These are phyloP conservation scores for Leptura quadrifasciata DNA, from an alignment of 2,888 invertebrate species.

Conservation along the genomic window DNA sequence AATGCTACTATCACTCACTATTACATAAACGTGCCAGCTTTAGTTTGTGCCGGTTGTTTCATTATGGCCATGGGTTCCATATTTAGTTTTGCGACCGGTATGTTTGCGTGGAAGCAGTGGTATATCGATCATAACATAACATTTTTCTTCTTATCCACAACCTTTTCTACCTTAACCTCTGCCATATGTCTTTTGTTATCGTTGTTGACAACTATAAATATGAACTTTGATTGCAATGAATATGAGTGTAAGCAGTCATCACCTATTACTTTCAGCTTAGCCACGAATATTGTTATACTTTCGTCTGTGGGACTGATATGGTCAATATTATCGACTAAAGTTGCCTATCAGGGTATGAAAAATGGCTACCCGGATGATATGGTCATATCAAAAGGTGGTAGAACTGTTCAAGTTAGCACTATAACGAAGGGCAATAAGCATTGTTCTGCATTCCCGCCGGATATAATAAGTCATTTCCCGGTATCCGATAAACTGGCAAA, in stretches of 20 bases:
- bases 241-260: conserved; percentile 46
- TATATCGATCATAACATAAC: conserved; percentile 81
- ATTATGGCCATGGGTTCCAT: conserved; percentile 76
- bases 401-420: conserved; percentile 76
- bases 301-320: conserved; percentile 78
- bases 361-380: conserved; percentile 78
- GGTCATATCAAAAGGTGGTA: conserved; percentile 72
- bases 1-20: conserved; percentile 39
- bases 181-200: conserved; percentile 66
- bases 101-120: conserved; percentile 80
- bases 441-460: conserved; percentile 75
- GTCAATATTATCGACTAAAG: conserved; percentile 78
- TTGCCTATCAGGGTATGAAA: conserved; percentile 79
- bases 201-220: conserved; percentile 52
- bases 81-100: conserved; percentile 76
- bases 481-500: conserved; percentile 75
- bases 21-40: conserved; percentile 58
- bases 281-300: conserved; percentile 78
- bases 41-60: conserved; percentile 74
- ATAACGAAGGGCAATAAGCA: conserved; percentile 77
- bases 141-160: conserved; percentile 78
- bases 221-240: conserved; percentile 52
- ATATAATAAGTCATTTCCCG: conserved; percentile 77
- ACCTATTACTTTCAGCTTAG: conserved; percentile 53
- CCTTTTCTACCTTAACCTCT: conserved; percentile 76